Conservation (phyloP, 2,113 vertebrate genomes). For the Cynoglossus semilaevis region DNA sequence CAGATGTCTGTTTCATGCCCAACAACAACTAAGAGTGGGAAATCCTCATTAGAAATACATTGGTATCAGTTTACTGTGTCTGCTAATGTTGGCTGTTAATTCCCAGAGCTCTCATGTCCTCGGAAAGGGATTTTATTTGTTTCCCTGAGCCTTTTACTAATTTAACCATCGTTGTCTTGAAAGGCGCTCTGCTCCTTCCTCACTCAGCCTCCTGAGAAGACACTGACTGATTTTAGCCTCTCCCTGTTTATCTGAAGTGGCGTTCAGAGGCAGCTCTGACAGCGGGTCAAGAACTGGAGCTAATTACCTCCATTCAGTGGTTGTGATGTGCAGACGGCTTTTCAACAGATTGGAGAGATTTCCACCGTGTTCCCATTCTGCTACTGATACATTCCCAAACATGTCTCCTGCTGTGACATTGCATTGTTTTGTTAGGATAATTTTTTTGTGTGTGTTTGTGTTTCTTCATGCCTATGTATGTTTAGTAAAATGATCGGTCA, state of each 20-base stretch:
- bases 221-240: no score
- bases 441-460: background rate
- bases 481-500: no score
- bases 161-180: background rate
- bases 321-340: background rate
- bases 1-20: no score
- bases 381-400: constrained; percentile 27
- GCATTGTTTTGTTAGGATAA: background rate
- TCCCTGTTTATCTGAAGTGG: constrained; percentile 6
- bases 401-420: background rate
- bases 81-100: no score
- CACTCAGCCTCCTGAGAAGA: background rate
- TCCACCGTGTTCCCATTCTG: background rate
- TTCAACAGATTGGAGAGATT: constrained; percentile 3
- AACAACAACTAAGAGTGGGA: no score
- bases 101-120: no score
- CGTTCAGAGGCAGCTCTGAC: constrained; percentile 28
- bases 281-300: constrained; percentile 20
- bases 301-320: constrained; percentile 22
- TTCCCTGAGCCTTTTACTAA: background rate
- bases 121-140: background rate
- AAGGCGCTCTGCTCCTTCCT: background rate
- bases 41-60: no score
- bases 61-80: no score
- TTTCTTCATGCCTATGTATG: background rate